Percentiles rank a stretch among this genome's conserved stretches.
phyloP scores from a whole-genome alignment of 1,140 invertebrate genomes.

The Manduca sexta region DNA sequence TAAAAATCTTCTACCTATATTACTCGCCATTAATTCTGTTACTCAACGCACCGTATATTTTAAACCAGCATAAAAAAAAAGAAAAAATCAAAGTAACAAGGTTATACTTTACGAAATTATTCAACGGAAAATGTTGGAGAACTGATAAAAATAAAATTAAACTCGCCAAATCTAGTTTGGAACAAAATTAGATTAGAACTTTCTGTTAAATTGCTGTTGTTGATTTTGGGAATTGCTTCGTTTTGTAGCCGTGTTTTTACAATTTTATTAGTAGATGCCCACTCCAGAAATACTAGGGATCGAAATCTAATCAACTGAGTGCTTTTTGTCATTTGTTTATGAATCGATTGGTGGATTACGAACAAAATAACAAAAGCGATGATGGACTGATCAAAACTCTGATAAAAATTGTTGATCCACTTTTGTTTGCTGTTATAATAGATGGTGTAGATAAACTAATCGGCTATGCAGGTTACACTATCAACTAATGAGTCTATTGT shows the following conservation, averaged over 20 bases:
- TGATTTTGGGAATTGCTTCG: constrained; percentile 2
- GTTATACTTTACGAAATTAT: neutral
- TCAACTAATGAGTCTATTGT: too few relatives aligned
- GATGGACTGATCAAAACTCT: constrained; percentile 5
- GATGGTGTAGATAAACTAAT: too few relatives aligned
- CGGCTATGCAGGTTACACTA: too few relatives aligned
- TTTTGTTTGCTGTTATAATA: neutral
- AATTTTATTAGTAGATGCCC: constrained; percentile 7
- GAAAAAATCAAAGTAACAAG: neutral
- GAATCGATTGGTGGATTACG: constrained; percentile 7
- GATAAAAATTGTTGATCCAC: neutral
- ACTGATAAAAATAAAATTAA: constrained; percentile 9
- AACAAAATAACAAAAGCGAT: constrained; percentile 11
- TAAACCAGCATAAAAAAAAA: too few relatives aligned
- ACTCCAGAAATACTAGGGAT: constrained; percentile 5
- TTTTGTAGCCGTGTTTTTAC: constrained; percentile 6
- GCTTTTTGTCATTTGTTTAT: constrained; percentile 16
- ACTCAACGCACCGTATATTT: too few relatives aligned
- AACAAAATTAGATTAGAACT: constrained; percentile 11
- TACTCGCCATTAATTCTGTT: too few relatives aligned
- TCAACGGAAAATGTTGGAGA: neutral
- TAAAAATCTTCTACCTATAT: too few relatives aligned
- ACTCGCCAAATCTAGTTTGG: constrained; percentile 6
- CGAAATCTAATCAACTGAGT: constrained; percentile 13
- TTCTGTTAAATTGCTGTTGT: constrained; percentile 10